Evolutionary conservation across 1,140 invertebrate genomes (phyloP).

Genomic region (Orius insidiosus): DNA sequence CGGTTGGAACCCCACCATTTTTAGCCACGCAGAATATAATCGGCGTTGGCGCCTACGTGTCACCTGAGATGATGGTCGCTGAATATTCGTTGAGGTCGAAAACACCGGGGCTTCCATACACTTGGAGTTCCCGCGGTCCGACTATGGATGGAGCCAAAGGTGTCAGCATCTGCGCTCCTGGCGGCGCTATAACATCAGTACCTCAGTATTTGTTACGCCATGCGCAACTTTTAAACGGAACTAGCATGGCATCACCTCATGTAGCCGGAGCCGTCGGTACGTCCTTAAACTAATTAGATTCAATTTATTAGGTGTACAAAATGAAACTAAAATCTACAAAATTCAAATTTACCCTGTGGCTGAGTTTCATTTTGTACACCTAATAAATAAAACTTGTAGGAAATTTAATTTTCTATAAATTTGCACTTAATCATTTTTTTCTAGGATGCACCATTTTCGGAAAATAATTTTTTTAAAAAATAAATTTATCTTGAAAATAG

Average conservation of each 20-base stretch:
- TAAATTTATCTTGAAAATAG: too few relatives aligned
- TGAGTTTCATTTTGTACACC: too few relatives aligned
- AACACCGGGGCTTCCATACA: slow-evolving; percentile 71
- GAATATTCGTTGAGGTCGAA: slow-evolving; percentile 81
- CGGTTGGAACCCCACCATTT: slow-evolving; percentile 84
- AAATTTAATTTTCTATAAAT: too few relatives aligned
- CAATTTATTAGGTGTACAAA: too few relatives aligned
- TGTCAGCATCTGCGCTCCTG: slow-evolving; percentile 82
- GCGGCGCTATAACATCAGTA: slow-evolving; percentile 90
- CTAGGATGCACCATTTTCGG: too few relatives aligned
- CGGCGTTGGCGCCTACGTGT: slow-evolving; percentile 89
- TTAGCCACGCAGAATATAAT: slow-evolving; percentile 65
- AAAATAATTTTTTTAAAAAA: too few relatives aligned
- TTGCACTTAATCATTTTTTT: too few relatives aligned
- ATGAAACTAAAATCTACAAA: too few relatives aligned
- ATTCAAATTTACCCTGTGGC: too few relatives aligned
- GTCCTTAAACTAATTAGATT: slow-evolving; percentile 15
- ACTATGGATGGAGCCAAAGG: slow-evolving; percentile 78
- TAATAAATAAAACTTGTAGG: too few relatives aligned
- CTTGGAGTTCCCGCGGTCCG: slow-evolving; percentile 85
- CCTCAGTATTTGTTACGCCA: slow-evolving; percentile 77
- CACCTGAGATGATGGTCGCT: slow-evolving; percentile 91
- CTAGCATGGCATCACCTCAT: slow-evolving; percentile 91
- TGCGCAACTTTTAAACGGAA: slow-evolving; percentile 77
- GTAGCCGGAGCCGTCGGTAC: slow-evolving; percentile 73